Percentiles rank a stretch among this genome's conserved stretches.
These are phyloP conservation scores for Xestia ashworthii DNA, from an alignment of 2,888 invertebrate species.

Conservation along the genomic window DNA sequence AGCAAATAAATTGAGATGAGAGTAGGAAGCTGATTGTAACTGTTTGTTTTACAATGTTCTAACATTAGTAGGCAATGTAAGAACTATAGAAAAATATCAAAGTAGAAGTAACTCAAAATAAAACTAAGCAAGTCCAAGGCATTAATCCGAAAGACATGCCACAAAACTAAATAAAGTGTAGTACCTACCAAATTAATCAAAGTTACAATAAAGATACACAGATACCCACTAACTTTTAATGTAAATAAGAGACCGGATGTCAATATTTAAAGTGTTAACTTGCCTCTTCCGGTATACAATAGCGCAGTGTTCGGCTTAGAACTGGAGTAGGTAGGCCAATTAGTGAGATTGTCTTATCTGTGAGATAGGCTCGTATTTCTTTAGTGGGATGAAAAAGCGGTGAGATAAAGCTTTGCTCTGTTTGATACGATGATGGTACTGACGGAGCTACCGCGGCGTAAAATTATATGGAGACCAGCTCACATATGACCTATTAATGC, in stretches of 20 bases:
- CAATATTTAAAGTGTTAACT: constrained; percentile 67
- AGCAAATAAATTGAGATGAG: background rate
- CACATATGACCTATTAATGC: too few species aligned
- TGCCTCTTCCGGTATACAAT: constrained; percentile 63
- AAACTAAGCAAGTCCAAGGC: background rate
- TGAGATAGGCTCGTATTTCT: constrained; percentile 17
- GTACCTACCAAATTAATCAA: constrained; percentile 4
- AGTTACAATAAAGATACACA: constrained; percentile 37
- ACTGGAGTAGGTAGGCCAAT: constrained; percentile 55
- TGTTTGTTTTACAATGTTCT: background rate
- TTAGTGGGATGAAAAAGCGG: background rate
- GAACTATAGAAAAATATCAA: background rate
- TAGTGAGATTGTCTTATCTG: constrained; percentile 55
- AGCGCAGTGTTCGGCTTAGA: constrained; percentile 61
- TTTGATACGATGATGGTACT: background rate
- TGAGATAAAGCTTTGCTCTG: constrained; percentile 9
- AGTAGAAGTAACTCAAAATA: background rate
- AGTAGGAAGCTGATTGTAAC: background rate
- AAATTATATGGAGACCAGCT: background rate
- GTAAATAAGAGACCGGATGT: constrained; percentile 63
- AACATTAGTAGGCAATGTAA: background rate
- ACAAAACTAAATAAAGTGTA: background rate
- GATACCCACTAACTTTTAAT: constrained; percentile 31
- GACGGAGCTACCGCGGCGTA: background rate
- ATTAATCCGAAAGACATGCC: background rate